Base-by-base conservation (phyloP, 2,113 vertebrate genomes). In the Alethe diademata region DNA sequence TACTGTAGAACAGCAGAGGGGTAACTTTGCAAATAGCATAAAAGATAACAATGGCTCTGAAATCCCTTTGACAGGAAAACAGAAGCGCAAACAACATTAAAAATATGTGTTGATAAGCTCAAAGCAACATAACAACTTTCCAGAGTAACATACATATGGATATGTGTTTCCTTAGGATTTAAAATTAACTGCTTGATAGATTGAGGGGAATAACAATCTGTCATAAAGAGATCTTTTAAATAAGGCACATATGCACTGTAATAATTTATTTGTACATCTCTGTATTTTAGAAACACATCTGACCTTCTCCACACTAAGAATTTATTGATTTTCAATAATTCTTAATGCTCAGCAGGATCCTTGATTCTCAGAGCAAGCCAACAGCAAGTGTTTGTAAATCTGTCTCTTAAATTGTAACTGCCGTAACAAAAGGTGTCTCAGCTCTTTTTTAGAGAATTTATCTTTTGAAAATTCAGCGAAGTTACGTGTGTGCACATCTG, bases 131-230 rank as follows among this genome's bases (percentile, higher is more conserved):
- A 92, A 97, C 90, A 93, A 84, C 82, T 93, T 86, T 69, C 82
- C 51, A 71, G 81, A 96, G 64, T 43, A 95, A 96, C 82, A 78
- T 71, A 92, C 69, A 95, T 70, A 97, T 58, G 92, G n/a, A 65
- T 86, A 85, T 61, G 69, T 71, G 90, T 88, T 97, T 96, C 93
- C 54, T 94, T 79, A 79, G 61, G 91, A 95, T 96, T 96, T 92
- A 90, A 97, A 97, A 95, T 94, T 95, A 96, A 97, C 94, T 84
- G 71, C 82, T 62, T 97, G 80, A 93, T 96, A 95, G 88, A 83
- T 72, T 40, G 79, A 95, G 50, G 53, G 91, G 79, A 81, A 95
- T 64, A 97, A 90, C 66, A 94, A 96, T 91, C 72, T 73, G 67
- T 92, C 9, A 2, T 90, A 88, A 94, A 96, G 90, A 87, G 56